Percentiles rank a stretch among this genome's conserved stretches.
Conservation (phyloP, 2,888 invertebrate species). For the Acrobasis consociella region DNA sequence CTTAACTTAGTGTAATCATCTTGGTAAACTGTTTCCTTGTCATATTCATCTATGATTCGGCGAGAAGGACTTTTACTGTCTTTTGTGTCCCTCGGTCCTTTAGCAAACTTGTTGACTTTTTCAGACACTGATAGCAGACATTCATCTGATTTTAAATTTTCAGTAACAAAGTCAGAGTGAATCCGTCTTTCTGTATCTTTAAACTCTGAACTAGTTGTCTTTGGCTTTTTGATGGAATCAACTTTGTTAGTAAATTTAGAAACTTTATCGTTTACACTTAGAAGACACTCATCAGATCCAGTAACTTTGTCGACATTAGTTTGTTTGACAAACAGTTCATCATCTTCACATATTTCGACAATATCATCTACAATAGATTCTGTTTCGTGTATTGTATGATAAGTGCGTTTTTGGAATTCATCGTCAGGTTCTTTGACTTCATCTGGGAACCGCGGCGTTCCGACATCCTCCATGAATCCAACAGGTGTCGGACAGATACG, state of each 20-base stretch:
- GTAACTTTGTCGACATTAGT: conserved; percentile 59
- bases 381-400: conserved; percentile 81
- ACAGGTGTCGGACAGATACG: conserved; percentile 86
- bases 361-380: conserved; percentile 84
- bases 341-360: conserved; percentile 79
- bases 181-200: conserved; percentile 61
- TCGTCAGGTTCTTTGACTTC: conserved; percentile 90
- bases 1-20: conserved; percentile 80
- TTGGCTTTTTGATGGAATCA: conserved; percentile 56
- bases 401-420: conserved; percentile 65
- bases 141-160: conserved; percentile 81
- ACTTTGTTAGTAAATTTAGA: conserved; percentile 72
- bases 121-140: conserved; percentile 86
- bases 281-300: conserved; percentile 74
- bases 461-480: conserved; percentile 81
- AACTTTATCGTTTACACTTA: conserved; percentile 84
- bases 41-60: conserved; percentile 73
- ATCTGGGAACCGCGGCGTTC: conserved; percentile 88
- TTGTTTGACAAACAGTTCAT: conserved; percentile 68
- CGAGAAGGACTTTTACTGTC: conserved; percentile 63
- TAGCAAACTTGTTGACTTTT: conserved; percentile 87
- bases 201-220: conserved; percentile 53
- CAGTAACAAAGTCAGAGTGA: conserved; percentile 79
- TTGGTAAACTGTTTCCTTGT: conserved; percentile 78
- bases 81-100: conserved; percentile 61